Conservation (phyloP, 2,113 vertebrate genomes). For the Trematomus loennbergii region DNA sequence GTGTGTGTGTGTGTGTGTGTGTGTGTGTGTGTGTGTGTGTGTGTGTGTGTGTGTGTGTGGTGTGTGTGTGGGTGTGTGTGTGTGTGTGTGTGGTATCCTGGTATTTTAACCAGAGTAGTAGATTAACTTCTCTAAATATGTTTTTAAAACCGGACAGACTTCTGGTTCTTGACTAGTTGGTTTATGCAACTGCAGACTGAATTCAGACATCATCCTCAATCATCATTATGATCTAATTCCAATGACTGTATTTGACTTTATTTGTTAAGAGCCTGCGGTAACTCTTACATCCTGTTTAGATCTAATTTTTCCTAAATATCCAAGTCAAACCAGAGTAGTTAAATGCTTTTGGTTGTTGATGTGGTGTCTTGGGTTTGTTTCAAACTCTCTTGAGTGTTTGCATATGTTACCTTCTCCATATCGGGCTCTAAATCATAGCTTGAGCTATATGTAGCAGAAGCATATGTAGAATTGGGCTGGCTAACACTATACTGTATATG, state of each 20-base stretch:
- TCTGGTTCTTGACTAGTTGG: not conserved
- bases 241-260: not conserved
- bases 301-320: not conserved
- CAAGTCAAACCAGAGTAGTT: not conserved
- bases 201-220: not conserved
- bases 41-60: not conserved
- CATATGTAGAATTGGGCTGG: not conserved
- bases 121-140: not conserved
- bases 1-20: not conserved
- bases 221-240: not conserved
- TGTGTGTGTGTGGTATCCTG: not conserved
- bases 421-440: not conserved
- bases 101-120: not conserved
- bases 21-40: not conserved
- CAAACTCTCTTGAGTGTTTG: not conserved
- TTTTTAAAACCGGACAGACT: not conserved
- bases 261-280: not conserved
- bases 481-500: not conserved
- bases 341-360: not conserved
- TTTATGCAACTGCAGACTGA: not conserved
- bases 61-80: not conserved
- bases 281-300: not conserved
- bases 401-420: not conserved
- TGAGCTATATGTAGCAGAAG: not conserved
- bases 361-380: not conserved